Evolutionary conservation across 2,888 invertebrate species (phyloP).

Genomic region (Diplazon laetatorius): DNA sequence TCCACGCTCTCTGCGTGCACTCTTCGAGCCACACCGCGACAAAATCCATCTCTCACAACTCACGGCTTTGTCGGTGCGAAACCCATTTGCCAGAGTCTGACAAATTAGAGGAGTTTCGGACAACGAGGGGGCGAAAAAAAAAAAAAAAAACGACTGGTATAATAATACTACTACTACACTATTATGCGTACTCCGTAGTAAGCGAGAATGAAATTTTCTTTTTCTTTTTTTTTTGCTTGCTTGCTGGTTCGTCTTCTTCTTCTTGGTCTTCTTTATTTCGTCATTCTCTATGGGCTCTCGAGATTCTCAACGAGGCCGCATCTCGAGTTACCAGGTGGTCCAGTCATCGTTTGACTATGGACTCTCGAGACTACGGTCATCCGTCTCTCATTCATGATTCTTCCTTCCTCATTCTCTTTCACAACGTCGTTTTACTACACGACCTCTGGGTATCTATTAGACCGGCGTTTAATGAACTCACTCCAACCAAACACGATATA

Average conservation of each 20-base stretch:
- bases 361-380: slow-evolving; percentile 44
- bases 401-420: not conserved
- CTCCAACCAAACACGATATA: slow-evolving; percentile 8
- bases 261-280: too few relatives aligned
- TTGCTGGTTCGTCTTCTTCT: too few relatives aligned
- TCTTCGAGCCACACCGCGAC: slow-evolving; percentile 28
- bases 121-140: too few relatives aligned
- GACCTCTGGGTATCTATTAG: slow-evolving; percentile 4
- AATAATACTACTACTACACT: slow-evolving; percentile 34
- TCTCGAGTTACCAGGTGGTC: slow-evolving; percentile 63
- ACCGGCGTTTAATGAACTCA: not conserved
- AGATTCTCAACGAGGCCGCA: slow-evolving; percentile 53
- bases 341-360: slow-evolving; percentile 42
- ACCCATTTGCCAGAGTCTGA: slow-evolving; percentile 72
- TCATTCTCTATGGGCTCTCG: slow-evolving; percentile 42
- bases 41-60: slow-evolving; percentile 59
- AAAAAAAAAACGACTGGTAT: slow-evolving; percentile 45
- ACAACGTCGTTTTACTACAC: slow-evolving; percentile 31
- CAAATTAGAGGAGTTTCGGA: slow-evolving; percentile 73
- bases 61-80: slow-evolving; percentile 71
- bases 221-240: too few relatives aligned
- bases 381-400: slow-evolving; percentile 54
- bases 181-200: slow-evolving; percentile 34
- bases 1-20: slow-evolving; percentile 40
- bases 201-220: slow-evolving; percentile 62